Evolutionary conservation across 2,797 vertebrate species (phyloP).

Genomic region (Poecilia gillii): DNA sequence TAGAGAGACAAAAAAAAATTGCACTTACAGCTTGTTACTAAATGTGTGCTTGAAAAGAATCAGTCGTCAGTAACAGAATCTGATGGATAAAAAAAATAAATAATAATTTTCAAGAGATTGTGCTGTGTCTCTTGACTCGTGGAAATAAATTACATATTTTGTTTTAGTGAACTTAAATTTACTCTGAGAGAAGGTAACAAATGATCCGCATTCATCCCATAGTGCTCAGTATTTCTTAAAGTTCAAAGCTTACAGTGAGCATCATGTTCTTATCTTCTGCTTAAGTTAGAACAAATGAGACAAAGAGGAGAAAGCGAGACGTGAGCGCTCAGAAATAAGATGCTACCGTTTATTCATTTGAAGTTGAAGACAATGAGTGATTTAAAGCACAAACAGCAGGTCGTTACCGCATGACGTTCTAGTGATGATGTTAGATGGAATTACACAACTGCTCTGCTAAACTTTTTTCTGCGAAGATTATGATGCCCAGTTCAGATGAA

Average conservation of each 20-base stretch:
- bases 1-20: neutral
- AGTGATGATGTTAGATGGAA: constrained; percentile 70
- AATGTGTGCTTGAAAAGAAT: neutral
- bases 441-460: constrained; percentile 62
- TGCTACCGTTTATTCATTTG: constrained; percentile 33
- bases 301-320: constrained; percentile 11
- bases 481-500: constrained; percentile 71
- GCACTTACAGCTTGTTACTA: neutral
- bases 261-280: neutral
- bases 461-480: constrained; percentile 69
- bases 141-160: neutral
- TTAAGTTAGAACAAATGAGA: constrained; percentile 1
- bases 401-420: constrained; percentile 47
- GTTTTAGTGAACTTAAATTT: neutral
- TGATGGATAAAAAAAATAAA: no score
- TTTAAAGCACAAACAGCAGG: constrained; percentile 35
- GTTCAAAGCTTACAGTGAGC: neutral
- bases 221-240: neutral
- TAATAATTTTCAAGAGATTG: neutral
- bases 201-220: neutral
- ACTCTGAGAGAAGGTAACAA: neutral
- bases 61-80: neutral
- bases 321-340: constrained; percentile 14
- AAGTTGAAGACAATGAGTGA: constrained; percentile 19
- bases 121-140: neutral